A percentile compares a stretch with the other conserved stretches of the same genome.
Evolutionary conservation across 2,888 invertebrate species (phyloP).

Genomic region (Fragum sueziense): DNA sequence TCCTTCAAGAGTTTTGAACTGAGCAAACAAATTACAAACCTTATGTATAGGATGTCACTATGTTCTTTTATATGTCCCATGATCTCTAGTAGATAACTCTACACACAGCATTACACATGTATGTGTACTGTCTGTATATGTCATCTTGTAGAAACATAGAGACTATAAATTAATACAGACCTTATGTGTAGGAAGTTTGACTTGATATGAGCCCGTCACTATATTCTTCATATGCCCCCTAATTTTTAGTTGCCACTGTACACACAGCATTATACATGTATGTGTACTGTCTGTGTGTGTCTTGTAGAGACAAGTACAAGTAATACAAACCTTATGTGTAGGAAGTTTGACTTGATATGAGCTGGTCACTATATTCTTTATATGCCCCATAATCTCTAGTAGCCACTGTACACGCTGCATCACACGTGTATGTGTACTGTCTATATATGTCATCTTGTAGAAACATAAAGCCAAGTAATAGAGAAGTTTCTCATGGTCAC

Average conservation of each 20-base stretch:
- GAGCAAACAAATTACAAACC: too few relatives aligned
- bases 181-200: conserved; percentile 23
- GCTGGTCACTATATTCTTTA: conserved; percentile 70
- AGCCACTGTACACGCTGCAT: conserved; percentile 74
- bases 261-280: conserved; percentile 58
- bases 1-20: too few relatives aligned
- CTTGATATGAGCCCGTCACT: conserved; percentile 59
- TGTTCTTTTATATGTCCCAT: conserved; percentile 77
- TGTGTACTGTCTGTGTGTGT: conserved; percentile 43
- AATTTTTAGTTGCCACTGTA: conserved; percentile 77
- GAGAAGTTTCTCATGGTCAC: conserved; percentile 51
- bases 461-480: conserved; percentile 65
- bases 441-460: conserved; percentile 44
- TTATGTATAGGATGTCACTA: too few relatives aligned
- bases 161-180: too few relatives aligned
- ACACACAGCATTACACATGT: conserved; percentile 61
- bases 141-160: conserved; percentile 63
- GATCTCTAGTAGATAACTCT: conserved; percentile 77
- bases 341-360: conserved; percentile 49
- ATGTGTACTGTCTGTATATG: conserved; percentile 42
- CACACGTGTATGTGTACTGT: conserved; percentile 56
- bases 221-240: conserved; percentile 77
- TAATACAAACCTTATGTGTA: background rate
- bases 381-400: conserved; percentile 77
- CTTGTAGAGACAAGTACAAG: conserved; percentile 63